These are phyloP conservation scores for Poecilus cupreus DNA, from an alignment of 2,888 invertebrate genomes.

Conservation along the genomic window DNA sequence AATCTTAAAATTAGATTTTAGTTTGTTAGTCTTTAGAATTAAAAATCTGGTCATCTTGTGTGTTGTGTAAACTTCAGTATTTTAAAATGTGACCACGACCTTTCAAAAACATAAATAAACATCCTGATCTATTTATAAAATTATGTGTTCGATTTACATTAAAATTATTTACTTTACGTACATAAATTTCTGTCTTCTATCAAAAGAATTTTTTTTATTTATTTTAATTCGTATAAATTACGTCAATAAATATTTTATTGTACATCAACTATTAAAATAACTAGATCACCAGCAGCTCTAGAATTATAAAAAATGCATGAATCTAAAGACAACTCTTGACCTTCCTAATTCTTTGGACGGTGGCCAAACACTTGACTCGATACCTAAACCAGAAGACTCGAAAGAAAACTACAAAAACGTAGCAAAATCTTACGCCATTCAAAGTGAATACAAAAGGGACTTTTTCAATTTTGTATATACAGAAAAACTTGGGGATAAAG, in stretches of 20 bases:
- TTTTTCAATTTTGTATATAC: constrained; percentile 10
- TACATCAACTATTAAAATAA: constrained; percentile 7
- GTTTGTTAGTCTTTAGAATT: too few relatives aligned
- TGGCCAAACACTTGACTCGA: constrained; percentile 28
- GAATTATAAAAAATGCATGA: constrained; percentile 22
- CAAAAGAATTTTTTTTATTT: not conserved
- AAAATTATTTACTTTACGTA: not conserved
- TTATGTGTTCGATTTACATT: not conserved
- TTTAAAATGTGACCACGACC: not conserved
- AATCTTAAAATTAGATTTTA: not conserved
- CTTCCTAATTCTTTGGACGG: constrained; percentile 12
- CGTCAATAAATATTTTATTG: constrained; percentile 17
- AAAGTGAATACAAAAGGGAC: not conserved
- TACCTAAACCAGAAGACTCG: not conserved
- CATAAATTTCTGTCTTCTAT: not conserved
- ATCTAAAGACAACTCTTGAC: constrained; percentile 34
- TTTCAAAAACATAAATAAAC: constrained; percentile 20
- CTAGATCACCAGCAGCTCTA: not conserved
- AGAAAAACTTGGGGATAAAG: not conserved
- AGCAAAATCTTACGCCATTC: not conserved
- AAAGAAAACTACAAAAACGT: not conserved
- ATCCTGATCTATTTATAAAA: not conserved
- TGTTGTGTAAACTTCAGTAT: not conserved
- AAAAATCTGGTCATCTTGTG: not conserved
- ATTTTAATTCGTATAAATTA: not conserved